Conservation (phyloP, 2,888 invertebrate species). For the Drosophila algonquin region DNA sequence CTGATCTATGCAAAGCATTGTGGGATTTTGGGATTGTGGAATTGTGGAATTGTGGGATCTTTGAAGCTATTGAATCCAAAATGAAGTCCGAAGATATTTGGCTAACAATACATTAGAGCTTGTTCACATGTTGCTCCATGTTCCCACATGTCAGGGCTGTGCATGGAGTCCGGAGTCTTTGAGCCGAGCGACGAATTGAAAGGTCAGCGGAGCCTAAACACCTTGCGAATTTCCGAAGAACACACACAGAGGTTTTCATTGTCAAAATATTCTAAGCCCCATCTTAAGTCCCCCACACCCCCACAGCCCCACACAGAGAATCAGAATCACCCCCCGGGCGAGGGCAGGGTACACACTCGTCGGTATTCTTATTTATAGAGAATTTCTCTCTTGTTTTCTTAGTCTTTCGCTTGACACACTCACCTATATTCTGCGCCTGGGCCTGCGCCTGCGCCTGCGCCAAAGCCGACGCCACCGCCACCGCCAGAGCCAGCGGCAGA, state of each 20-base stretch:
- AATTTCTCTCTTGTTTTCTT: constrained; percentile 34
- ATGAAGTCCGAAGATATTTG: neutral
- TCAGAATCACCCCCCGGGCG: neutral
- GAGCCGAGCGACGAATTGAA: neutral
- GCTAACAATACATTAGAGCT: neutral
- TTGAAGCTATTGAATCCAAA: neutral
- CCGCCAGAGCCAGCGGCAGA: constrained; percentile 65
- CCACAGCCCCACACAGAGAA: too few species aligned
- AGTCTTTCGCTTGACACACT: constrained; percentile 78
- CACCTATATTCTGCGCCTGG: constrained; percentile 83
- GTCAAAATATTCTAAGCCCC: too few species aligned
- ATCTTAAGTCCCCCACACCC: too few species aligned
- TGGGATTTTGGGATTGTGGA: neutral
- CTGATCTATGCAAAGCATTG: neutral
- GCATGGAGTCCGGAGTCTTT: neutral
- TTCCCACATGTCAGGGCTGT: constrained; percentile 34
- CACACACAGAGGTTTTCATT: neutral
- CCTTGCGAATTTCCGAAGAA: neutral
- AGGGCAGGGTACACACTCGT: constrained; percentile 22
- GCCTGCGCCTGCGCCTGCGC: constrained; percentile 72
- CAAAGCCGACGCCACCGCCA: constrained; percentile 53
- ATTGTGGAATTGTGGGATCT: too few species aligned
- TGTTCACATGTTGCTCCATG: constrained; percentile 6
- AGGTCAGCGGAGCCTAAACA: neutral
- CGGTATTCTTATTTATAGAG: constrained; percentile 3